Evolutionary conservation across 2,888 invertebrate genomes (phyloP), one percentile per base, ranked within the genome.

Genomic region (Lasiommata megera): DNA sequence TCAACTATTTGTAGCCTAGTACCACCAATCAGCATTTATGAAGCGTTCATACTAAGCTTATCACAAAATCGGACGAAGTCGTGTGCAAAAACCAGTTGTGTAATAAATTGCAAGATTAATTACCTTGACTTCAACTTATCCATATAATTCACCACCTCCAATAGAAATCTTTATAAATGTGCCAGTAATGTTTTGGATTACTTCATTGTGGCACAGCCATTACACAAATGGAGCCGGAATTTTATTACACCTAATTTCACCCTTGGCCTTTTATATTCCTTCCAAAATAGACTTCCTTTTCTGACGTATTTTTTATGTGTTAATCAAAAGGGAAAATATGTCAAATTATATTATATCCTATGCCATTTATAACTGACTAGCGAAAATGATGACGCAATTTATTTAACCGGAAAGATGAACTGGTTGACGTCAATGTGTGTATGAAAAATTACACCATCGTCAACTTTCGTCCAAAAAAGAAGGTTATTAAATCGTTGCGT

Each of bases 101-200:
- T 23, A 23, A 3, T 23, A 23, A 23, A 23, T 23, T 3, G 23
- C 23, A 23, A 23, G 5, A 5, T 23, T 23, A 23, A 23, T 23
- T 5, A n/a, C n/a, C n/a, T n/a, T n/a, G n/a, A n/a, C n/a, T n/a
- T n/a, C n/a, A n/a, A n/a, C n/a, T n/a, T n/a, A 23, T 23, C 23
- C 23, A 23, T 23, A 23, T 11, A 34, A 9, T 34, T 11, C 34
- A 9, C 34, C 34, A 11, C 34, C 34, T 6, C 7, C 17, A 51
- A 43, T 18, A 46, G 23, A 46, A 60, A 48, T 48, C 44, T 44
- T 57, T 46, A 57, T 46, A 57, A 57, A 60, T 54, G 47, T 41
- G 31, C 36, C 38, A 57, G 54, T 17, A 63, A 63, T 61, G 54
- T 60, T 63, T 60, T 61, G 57, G 56, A 65, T 58, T 56, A 61